phyloP scores from a whole-genome alignment of 2,113 vertebrate genomes.

The Sisor rabdophorus region DNA sequence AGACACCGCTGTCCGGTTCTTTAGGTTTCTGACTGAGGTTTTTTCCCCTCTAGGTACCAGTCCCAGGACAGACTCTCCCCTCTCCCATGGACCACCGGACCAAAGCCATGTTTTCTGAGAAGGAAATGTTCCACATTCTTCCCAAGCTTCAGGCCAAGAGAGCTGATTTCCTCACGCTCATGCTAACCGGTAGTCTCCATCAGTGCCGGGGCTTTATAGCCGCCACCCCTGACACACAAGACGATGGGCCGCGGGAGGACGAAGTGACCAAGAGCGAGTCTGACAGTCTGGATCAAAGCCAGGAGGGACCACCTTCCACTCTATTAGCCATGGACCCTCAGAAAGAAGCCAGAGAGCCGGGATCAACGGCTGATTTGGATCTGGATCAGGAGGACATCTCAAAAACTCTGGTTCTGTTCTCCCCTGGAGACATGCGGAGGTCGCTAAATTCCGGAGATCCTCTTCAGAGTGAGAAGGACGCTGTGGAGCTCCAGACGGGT shows the following conservation, averaged over 20 bases:
- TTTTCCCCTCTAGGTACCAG: constrained; percentile 69
- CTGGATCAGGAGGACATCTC: constrained; percentile 90
- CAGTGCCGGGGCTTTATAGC: constrained; percentile 57
- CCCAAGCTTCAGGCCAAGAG: constrained; percentile 80
- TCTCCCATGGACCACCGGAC: constrained; percentile 85
- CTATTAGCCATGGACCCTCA: constrained; percentile 86
- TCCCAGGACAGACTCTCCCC: constrained; percentile 68
- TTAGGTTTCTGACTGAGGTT: neutral
- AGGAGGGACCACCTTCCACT: constrained; percentile 87
- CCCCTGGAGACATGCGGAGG: constrained; percentile 90
- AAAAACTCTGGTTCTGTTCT: constrained; percentile 92
- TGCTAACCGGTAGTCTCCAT: constrained; percentile 73
- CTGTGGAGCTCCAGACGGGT: constrained; percentile 65
- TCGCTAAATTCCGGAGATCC: constrained; percentile 76
- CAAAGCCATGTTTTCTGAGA: constrained; percentile 76
- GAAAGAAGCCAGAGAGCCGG: constrained; percentile 73
- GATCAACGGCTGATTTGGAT: constrained; percentile 82
- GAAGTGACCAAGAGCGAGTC: constrained; percentile 80
- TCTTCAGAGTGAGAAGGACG: constrained; percentile 75
- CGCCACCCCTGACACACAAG: constrained; percentile 49
- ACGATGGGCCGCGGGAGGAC: constrained; percentile 62
- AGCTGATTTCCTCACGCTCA: constrained; percentile 84
- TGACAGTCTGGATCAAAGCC: constrained; percentile 85
- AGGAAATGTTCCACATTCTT: constrained; percentile 76
- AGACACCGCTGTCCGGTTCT: too few relatives aligned